phyloP scores from a whole-genome alignment of 2,797 vertebrate species.

The Enteromius afrohamiltoni region DNA sequence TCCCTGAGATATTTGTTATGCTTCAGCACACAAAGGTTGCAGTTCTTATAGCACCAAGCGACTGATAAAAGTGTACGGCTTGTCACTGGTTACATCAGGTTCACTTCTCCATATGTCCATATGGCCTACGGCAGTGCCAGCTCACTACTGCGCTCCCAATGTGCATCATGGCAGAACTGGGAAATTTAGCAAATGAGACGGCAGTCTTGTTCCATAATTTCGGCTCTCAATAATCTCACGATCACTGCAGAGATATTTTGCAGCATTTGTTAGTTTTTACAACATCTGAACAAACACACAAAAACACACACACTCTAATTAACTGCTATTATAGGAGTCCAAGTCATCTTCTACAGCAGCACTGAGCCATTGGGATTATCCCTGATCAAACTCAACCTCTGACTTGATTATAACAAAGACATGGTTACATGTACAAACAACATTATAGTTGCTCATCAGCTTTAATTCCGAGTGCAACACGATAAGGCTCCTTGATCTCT shows the following conservation, averaged over 20 bases:
- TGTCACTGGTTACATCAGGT: slow-evolving; percentile 44
- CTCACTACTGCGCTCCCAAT: slow-evolving; percentile 45
- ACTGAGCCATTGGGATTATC: slow-evolving; percentile 45
- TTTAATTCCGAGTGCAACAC: slow-evolving; percentile 14
- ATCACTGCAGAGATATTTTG: slow-evolving; percentile 25
- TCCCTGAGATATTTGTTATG: slow-evolving; percentile 1
- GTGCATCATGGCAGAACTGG: slow-evolving; percentile 45
- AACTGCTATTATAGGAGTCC: slow-evolving; percentile 19
- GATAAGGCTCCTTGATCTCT: slow-evolving; percentile 41
- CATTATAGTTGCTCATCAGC: slow-evolving; percentile 20
- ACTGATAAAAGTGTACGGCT: slow-evolving; percentile 36
- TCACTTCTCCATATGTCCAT: slow-evolving; percentile 56
- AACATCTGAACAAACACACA: slow-evolving; percentile 17
- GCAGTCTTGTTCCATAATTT: slow-evolving; percentile 32
- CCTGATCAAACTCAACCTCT: slow-evolving; percentile 43
- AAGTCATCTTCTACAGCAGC: slow-evolving; percentile 37
- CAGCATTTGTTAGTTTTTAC: slow-evolving; percentile 13
- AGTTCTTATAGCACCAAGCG: slow-evolving; percentile 9
- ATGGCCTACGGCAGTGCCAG: slow-evolving; percentile 58
- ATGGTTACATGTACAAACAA: slow-evolving; percentile 14
- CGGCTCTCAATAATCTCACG: slow-evolving; percentile 16
- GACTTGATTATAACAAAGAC: slow-evolving; percentile 47
- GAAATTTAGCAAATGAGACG: slow-evolving; percentile 14
- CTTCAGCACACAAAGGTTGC: slow-evolving; percentile 9
- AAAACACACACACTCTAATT: slow-evolving; percentile 12